Evolutionary conservation across 2,888 invertebrate species (phyloP), one percentile per base, ranked within the genome.

Genomic region (Pristionchus exspectatus): DNA sequence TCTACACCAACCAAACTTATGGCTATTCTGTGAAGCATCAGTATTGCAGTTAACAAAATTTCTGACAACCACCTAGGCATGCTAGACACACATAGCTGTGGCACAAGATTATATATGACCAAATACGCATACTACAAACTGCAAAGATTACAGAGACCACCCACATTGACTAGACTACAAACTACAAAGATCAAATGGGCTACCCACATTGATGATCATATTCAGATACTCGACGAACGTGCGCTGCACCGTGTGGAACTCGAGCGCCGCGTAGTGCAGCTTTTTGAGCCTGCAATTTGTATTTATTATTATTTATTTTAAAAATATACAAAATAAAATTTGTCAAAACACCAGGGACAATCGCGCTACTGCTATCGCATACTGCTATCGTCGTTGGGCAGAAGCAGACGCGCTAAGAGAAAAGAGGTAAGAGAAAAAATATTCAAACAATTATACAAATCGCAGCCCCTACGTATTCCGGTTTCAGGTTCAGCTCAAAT

Each of bases 251-350:
- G 92, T 92, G 84, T 91, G 91, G 90, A 94, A 94, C 88, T 94
- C 94, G 54, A 90, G 90, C 10, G 93, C 94, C 69, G 93, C 91
- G 44, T 90, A 92, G 90, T 94, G 94, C 86, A 94, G 90, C 63
- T 94, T 92, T 72, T 92, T 92, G 63, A 94, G 90, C 38, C 94
- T 77, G 66, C 24, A 54, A 54, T 27, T 54, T 30, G 38, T 16
- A 81, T 74, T 69, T 69, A 69, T 38, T 38, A n/a, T 69, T 12
- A 30, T 69, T 69, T 69, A n/a, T n/a, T n/a, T n/a, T n/a, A n/a
- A n/a, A n/a, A n/a, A n/a, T n/a, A n/a, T n/a, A n/a, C n/a, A n/a
- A n/a, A n/a, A n/a, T n/a, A n/a, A n/a, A n/a, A n/a, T n/a, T 10
- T 2, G n/a, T n/a, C 66, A 66, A 21, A 5, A 10, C 66, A 66